Evolutionary conservation across 2,113 vertebrate genomes (phyloP).

Genomic region (Apus apus): DNA sequence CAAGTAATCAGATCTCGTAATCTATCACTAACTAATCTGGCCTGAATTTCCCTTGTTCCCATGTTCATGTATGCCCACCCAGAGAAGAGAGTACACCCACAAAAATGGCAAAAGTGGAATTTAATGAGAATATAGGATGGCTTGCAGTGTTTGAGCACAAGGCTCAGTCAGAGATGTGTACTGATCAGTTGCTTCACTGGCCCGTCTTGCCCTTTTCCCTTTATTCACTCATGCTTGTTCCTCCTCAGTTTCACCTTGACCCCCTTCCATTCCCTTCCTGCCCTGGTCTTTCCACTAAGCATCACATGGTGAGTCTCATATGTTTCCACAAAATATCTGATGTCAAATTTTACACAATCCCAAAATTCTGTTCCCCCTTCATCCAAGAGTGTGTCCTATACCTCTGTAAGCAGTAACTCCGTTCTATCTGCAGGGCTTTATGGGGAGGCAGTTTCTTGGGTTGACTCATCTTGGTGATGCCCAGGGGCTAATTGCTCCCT

Average conservation of each 20-base stretch:
- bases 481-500: rapidly evolving
- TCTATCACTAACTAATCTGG: background rate
- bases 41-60: background rate
- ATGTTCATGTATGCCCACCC: background rate
- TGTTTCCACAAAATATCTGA: background rate
- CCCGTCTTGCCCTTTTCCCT: background rate
- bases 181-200: background rate
- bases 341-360: background rate
- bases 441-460: background rate
- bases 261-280: background rate
- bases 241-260: background rate
- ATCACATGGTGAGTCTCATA: background rate
- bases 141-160: background rate
- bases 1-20: background rate
- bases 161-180: background rate
- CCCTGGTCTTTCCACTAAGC: background rate
- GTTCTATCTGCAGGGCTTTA: background rate
- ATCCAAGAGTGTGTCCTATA: background rate
- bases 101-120: background rate
- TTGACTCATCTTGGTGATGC: background rate
- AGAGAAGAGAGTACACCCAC: background rate
- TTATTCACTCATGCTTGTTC: background rate
- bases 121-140: background rate
- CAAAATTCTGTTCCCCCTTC: background rate
- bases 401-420: background rate